Evolutionary conservation across 2,888 invertebrate species (phyloP).

Genomic region (Pristionchus japonicus): DNA sequence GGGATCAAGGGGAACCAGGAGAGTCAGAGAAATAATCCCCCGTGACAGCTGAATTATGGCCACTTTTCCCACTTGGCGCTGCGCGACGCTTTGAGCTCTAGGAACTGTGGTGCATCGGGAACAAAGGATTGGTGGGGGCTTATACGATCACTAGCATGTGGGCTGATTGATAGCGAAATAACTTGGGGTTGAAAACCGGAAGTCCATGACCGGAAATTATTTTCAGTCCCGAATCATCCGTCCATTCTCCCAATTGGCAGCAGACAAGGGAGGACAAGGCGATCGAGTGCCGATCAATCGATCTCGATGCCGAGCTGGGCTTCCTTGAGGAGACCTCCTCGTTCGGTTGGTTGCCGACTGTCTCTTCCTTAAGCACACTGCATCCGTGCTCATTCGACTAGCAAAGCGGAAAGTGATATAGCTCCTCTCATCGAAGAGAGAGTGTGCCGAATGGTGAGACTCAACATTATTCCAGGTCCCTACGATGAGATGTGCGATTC

Average conservation of each 20-base stretch:
- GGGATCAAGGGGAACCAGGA: background rate
- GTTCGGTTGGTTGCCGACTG: background rate
- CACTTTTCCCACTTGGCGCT: conserved; percentile 5
- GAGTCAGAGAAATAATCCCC: conserved; percentile 16
- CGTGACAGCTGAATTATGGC: conserved; percentile 26
- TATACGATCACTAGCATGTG: background rate
- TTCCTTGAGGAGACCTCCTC: conserved; percentile 45
- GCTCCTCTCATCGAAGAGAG: no score
- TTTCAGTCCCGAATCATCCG: conserved; percentile 46
- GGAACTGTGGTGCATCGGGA: background rate
- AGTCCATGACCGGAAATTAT: background rate
- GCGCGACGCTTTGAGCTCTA: background rate
- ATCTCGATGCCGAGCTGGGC: conserved; percentile 40
- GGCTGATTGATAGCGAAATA: background rate
- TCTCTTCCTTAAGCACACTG: no score
- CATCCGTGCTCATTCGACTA: no score
- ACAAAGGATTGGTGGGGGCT: background rate
- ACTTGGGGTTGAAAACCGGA: background rate
- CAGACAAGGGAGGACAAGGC: conserved; percentile 39
- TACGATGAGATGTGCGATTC: conserved; percentile 33
- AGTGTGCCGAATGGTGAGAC: background rate
- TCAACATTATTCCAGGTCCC: background rate
- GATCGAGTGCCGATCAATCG: conserved; percentile 41
- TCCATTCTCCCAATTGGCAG: conserved; percentile 45
- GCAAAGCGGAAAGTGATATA: no score